phyloP scores from a whole-genome alignment of 2,797 vertebrate genomes.

The Thaleichthys pacificus region DNA sequence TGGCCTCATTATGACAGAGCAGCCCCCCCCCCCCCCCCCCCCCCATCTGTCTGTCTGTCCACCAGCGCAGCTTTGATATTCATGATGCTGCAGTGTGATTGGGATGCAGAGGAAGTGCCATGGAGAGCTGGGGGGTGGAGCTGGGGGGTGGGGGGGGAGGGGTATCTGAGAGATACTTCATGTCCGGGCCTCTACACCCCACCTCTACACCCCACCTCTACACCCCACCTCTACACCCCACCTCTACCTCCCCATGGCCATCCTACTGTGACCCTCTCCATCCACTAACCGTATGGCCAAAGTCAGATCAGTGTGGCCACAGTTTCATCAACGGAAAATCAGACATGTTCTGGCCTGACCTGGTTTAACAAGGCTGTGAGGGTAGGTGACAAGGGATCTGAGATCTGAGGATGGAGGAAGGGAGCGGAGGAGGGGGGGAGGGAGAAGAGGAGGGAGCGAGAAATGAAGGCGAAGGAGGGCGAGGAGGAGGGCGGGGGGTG shows the following conservation, averaged over 20 bases:
- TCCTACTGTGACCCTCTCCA: neutral
- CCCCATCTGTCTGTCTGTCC: conserved; percentile 56
- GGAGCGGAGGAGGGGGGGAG: too few relatives aligned
- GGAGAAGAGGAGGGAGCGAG: too few relatives aligned
- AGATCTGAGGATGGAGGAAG: too few relatives aligned
- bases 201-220: too few relatives aligned
- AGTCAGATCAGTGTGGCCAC: too few relatives aligned
- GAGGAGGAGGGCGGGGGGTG: too few relatives aligned
- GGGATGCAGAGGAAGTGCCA: neutral
- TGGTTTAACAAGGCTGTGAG: too few relatives aligned
- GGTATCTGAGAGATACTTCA: neutral
- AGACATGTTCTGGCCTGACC: too few relatives aligned
- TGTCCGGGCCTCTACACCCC: neutral
- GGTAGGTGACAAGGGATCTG: too few relatives aligned
- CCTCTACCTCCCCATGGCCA: too few relatives aligned
- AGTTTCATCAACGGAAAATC: too few relatives aligned
- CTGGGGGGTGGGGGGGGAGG: neutral
- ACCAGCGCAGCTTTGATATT: conserved; percentile 73
- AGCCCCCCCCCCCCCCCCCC: conserved; percentile 24
- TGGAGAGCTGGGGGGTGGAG: neutral
- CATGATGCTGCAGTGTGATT: conserved; percentile 41
- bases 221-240: neutral
- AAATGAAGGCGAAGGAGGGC: too few relatives aligned
- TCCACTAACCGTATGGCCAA: neutral
- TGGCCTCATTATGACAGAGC: conserved; percentile 42